A percentile compares a stretch with the other conserved stretches of the same genome.
Conservation (phyloP, 1,140 invertebrate genomes). For the Panonychus citri region DNA sequence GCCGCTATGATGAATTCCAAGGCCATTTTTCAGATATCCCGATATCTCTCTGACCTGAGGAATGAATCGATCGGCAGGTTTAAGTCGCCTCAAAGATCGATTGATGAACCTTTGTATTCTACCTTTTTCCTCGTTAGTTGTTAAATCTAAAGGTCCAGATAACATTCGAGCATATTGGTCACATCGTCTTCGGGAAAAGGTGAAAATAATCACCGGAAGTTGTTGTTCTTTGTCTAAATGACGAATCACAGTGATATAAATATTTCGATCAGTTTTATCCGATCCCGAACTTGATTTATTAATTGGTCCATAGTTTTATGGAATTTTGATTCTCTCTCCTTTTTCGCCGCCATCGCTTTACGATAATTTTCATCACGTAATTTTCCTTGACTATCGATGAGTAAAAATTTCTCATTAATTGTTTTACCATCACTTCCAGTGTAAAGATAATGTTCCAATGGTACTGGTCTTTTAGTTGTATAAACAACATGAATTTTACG, state of each 20-base stretch:
- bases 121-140: conserved; percentile 52
- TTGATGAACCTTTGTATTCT: conserved; percentile 61
- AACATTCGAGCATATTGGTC: conserved; percentile 47
- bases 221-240: conserved; percentile 52
- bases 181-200: conserved; percentile 67
- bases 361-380: conserved; percentile 39
- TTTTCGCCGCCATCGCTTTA: conserved; percentile 42
- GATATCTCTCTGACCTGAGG: conserved; percentile 58
- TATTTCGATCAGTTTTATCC: conserved; percentile 25
- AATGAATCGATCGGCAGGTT: conserved; percentile 55
- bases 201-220: conserved; percentile 79
- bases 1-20: conserved; percentile 91
- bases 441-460: conserved; percentile 79
- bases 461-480: conserved; percentile 77
- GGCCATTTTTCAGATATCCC: conserved; percentile 55
- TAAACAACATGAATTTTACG: conserved; percentile 84
- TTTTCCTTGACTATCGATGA: conserved; percentile 50
- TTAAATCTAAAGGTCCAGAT: conserved; percentile 41
- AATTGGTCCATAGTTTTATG: neutral
- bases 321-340: conserved; percentile 25
- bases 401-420: conserved; percentile 51
- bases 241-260: conserved; percentile 60
- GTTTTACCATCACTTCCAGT: conserved; percentile 58
- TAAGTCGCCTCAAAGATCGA: conserved; percentile 52
- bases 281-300: neutral